Percentiles rank a stretch among this genome's conserved stretches.
Conservation (phyloP, 2,888 invertebrate species). For the Cosmia trapezina region DNA sequence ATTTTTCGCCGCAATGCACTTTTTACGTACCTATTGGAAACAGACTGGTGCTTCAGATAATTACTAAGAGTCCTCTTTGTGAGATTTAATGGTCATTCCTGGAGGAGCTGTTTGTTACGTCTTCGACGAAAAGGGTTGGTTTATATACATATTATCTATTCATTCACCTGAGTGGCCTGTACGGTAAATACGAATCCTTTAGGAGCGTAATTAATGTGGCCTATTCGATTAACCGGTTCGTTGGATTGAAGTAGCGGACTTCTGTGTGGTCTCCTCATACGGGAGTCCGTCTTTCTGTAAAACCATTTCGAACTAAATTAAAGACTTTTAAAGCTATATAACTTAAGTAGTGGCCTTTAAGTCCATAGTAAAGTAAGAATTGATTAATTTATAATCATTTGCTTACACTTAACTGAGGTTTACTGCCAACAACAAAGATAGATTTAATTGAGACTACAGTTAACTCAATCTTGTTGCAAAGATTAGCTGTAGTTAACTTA, state of each 20-base stretch:
- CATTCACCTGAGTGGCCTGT: background rate
- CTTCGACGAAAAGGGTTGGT: background rate
- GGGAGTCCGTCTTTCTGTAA: background rate
- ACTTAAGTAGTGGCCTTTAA: background rate
- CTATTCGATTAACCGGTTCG: slow-evolving; percentile 1
- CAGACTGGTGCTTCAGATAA: slow-evolving; percentile 53
- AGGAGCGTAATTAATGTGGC: background rate
- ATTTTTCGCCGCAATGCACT: slow-evolving; percentile 69
- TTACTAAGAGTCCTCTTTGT: slow-evolving; percentile 37
- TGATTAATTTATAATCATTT: slow-evolving; percentile 27
- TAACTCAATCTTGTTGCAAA: slow-evolving; percentile 44
- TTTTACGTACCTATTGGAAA: slow-evolving; percentile 50
- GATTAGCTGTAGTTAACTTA: slow-evolving; percentile 39
- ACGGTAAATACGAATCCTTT: background rate
- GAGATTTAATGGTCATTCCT: slow-evolving; percentile 25
- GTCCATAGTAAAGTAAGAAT: slow-evolving; percentile 23
- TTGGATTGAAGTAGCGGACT: slow-evolving; percentile 1
- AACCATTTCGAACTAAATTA: background rate
- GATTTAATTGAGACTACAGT: slow-evolving; percentile 28
- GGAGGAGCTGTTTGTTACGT: background rate
- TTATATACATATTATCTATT: background rate
- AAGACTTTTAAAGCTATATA: background rate
- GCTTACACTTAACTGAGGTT: slow-evolving; percentile 15
- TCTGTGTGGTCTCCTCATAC: background rate
- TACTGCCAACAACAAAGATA: slow-evolving; percentile 20